Percentiles rank a stretch among this genome's conserved stretches.
Conservation (phyloP, 2,797 vertebrate species). For the Coracias cyanogaster region DNA sequence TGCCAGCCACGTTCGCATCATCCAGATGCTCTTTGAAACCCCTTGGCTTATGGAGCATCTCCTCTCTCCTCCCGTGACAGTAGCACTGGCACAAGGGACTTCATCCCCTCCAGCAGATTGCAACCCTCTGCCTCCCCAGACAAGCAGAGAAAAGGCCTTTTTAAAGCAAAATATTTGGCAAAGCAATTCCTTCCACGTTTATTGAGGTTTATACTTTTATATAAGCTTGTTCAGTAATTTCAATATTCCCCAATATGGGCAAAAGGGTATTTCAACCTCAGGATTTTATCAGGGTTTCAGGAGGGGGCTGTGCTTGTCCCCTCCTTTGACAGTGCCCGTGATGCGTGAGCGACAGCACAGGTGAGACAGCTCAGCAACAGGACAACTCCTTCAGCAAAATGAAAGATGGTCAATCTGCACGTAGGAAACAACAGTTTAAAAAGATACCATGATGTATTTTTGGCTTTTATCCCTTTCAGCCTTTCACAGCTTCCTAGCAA, state of each 20-base stretch:
- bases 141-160: not conserved
- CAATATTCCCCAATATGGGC: not conserved
- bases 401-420: not conserved
- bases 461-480: not conserved
- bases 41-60: not conserved
- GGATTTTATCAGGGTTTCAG: not conserved
- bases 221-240: not conserved
- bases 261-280: not conserved
- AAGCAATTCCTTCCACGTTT: not conserved
- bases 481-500: not conserved
- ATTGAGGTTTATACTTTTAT: not conserved
- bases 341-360: not conserved
- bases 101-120: not conserved
- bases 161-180: not conserved
- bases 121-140: not conserved
- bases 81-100: not conserved
- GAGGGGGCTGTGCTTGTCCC: not conserved
- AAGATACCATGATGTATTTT: not conserved
- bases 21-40: not conserved
- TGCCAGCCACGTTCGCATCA: not conserved
- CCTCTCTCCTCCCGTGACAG: not conserved
- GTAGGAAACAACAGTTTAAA: not conserved
- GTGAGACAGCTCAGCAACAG: not conserved
- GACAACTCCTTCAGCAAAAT: not conserved
- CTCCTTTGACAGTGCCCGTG: accelerated